Evolutionary conservation across 2,113 vertebrate species (phyloP), one percentile per base, ranked within the genome.

Genomic region (Perccottus glenii): DNA sequence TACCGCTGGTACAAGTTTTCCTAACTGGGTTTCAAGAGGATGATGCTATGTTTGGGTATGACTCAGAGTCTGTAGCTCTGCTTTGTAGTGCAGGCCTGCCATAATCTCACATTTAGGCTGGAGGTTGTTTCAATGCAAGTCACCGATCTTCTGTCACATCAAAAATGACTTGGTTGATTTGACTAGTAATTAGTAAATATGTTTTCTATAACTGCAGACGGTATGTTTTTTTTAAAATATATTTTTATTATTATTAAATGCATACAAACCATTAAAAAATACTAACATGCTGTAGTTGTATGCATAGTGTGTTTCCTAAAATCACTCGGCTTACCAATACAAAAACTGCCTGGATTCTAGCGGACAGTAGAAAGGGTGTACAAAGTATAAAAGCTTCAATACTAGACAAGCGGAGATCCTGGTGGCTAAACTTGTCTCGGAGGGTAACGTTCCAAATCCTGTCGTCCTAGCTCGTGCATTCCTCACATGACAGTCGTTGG

Each of bases 401-500:
- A 10, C 10, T 55, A 59, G 71, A 69, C 53, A 10, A 77, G 80
- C 35, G 43, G 36, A 68, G 73, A 70, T 75, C 70, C 49, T 43
- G 15, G 73, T 40, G 9, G 82, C 82, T 84, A 74, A 87, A 78
- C 72, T 64, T 2, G 67, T 81, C 89, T 73, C 90, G 80, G 90
- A 91, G 92, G 90, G 90, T 92, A 91, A 63, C 93, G 93, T 95
- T 96, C 93, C 92, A 81, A 58, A 48, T 88, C 91, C 75, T 81
- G 93, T 90, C 89, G 88, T 92, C 90, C 90, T 89, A 70, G 84
- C 85, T 42, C 56, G 60, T 80, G 84, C 94, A 94, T 97, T 95
- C 94, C 90, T 94, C 86, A 88, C 91, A 93, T 95, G 93, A 91
- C 91, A 90, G 86, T 91, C 78, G 77, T 16, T 94, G 90, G 93